Evolutionary conservation across 2,888 invertebrate genomes (phyloP).

Genomic region (Mantis religiosa): DNA sequence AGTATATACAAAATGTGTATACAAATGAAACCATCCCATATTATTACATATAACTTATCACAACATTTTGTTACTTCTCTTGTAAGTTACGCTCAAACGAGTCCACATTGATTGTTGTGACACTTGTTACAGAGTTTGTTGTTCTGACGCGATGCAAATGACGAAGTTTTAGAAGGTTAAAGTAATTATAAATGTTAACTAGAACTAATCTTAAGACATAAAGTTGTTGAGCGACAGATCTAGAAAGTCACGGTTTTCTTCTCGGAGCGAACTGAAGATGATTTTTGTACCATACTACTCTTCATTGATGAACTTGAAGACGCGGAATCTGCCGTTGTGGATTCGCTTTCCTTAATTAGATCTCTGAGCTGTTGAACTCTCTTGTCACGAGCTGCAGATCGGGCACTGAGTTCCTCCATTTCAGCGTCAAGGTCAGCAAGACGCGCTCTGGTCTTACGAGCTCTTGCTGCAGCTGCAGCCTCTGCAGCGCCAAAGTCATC

Average conservation of each 20-base stretch:
- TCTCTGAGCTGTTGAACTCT: conserved; percentile 66
- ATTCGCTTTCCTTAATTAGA: conserved; percentile 57
- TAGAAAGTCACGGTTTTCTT: conserved; percentile 45
- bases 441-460: conserved; percentile 62
- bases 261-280: conserved; percentile 38
- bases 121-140: not conserved
- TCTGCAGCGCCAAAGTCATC: conserved; percentile 38
- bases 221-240: not conserved
- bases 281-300: conserved; percentile 30
- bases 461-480: conserved; percentile 59
- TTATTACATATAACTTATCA: not conserved
- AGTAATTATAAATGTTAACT: not conserved
- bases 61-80: not conserved
- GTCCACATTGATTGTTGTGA: not conserved
- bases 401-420: conserved; percentile 66
- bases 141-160: not conserved
- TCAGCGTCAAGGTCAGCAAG: conserved; percentile 70
- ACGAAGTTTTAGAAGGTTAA: not conserved
- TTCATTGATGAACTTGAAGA: not conserved
- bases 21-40: not conserved
- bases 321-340: conserved; percentile 44
- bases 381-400: conserved; percentile 65
- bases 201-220: not conserved
- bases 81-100: not conserved
- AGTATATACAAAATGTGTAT: not conserved